Conservation (phyloP, 1,140 invertebrate genomes). For the Pollicipes pollicipes region DNA sequence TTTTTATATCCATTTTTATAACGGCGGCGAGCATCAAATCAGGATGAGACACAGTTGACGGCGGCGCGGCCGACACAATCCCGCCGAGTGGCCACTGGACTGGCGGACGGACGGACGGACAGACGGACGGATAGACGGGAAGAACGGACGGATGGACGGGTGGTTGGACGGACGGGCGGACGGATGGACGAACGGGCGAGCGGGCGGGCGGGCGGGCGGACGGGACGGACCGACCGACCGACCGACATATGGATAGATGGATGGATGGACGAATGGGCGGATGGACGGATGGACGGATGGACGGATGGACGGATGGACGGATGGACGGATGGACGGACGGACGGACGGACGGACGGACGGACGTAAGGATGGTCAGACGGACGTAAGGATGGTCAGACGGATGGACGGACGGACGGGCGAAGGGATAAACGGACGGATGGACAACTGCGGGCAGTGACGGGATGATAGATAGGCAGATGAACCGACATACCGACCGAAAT, state of each 20-base stretch:
- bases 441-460: not conserved
- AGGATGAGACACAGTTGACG: not conserved
- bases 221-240: no score
- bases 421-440: not conserved
- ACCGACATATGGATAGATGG: no score
- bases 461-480: not conserved
- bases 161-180: not conserved
- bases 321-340: not conserved
- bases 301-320: not conserved
- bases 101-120: not conserved
- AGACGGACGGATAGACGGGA: no score
- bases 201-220: no score
- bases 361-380: not conserved
- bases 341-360: not conserved
- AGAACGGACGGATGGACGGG: not conserved
- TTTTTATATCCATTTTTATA: constrained; percentile 1
- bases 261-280: not conserved
- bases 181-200: no score
- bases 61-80: no score
- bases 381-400: not conserved
- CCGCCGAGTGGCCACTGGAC: not conserved
- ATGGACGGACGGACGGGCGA: not conserved
- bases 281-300: not conserved
- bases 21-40: not conserved
- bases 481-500: not conserved